Conservation (phyloP, 2,797 vertebrate genomes). For the Enteromius viviparus region DNA sequence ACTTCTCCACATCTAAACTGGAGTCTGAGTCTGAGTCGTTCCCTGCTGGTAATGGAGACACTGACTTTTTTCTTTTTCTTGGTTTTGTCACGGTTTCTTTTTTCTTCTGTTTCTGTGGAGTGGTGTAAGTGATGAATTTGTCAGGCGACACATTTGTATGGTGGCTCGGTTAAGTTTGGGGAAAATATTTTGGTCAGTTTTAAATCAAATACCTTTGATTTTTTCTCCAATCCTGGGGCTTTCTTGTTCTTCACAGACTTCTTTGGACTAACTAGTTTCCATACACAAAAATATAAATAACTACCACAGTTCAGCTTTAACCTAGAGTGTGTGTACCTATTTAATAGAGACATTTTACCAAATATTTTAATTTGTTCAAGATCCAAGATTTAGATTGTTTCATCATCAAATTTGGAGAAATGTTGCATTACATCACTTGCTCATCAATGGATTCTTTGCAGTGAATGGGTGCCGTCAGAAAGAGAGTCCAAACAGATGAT, state of each 20-base stretch:
- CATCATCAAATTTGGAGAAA: neutral
- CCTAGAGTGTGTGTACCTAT: neutral
- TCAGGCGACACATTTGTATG: neutral
- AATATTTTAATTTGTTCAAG: neutral
- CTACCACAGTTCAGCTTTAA: neutral
- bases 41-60: conserved; percentile 7
- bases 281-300: neutral
- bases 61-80: neutral
- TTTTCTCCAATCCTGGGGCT: conserved; percentile 2
- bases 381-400: neutral
- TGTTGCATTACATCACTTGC: neutral
- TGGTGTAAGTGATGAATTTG: neutral
- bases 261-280: conserved; percentile 11
- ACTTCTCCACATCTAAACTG: conserved; percentile 81
- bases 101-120: conserved; percentile 63
- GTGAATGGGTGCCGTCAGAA: neutral
- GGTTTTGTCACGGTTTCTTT: conserved; percentile 24
- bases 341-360: neutral
- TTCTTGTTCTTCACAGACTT: neutral
- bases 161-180: neutral
- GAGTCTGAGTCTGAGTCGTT: conserved; percentile 78
- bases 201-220: conserved; percentile 24
- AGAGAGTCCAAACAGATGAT: too few relatives aligned
- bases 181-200: neutral
- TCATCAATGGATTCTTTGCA: neutral